phyloP scores from a whole-genome alignment of 2,797 vertebrate genomes.

The Carduelis carduelis region DNA sequence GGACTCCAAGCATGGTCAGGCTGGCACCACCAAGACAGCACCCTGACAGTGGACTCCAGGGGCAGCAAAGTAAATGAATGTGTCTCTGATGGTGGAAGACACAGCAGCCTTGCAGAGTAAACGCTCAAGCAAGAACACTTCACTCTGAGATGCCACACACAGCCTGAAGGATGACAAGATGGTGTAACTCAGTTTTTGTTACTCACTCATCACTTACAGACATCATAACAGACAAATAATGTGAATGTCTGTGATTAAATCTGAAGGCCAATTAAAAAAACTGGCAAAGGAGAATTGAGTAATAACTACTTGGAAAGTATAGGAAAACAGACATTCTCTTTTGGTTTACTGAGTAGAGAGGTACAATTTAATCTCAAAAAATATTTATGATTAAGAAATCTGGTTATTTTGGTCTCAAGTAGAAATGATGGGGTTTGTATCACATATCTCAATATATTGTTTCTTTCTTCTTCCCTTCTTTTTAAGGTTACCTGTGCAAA shows the following conservation, averaged over 20 bases:
- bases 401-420: not conserved
- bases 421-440: not conserved
- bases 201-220: not conserved
- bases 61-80: not conserved
- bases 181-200: not conserved
- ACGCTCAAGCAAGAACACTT: not conserved
- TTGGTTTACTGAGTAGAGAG: not conserved
- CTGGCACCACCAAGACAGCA: constrained; percentile 7
- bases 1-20: not conserved
- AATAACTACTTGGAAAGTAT: not conserved
- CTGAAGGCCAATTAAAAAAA: not conserved
- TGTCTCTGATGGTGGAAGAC: not conserved
- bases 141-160: not conserved
- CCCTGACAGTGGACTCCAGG: not conserved
- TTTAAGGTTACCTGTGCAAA: constrained; percentile 87
- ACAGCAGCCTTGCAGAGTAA: not conserved
- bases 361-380: not conserved
- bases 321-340: not conserved
- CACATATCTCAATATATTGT: constrained; percentile 31
- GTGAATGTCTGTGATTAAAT: not conserved
- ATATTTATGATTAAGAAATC: not conserved
- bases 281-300: not conserved
- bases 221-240: not conserved
- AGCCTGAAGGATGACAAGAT: not conserved
- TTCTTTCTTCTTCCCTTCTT: constrained; percentile 38